phyloP scores from a whole-genome alignment of 2,888 invertebrate species.

The Epirrhoe alternata region DNA sequence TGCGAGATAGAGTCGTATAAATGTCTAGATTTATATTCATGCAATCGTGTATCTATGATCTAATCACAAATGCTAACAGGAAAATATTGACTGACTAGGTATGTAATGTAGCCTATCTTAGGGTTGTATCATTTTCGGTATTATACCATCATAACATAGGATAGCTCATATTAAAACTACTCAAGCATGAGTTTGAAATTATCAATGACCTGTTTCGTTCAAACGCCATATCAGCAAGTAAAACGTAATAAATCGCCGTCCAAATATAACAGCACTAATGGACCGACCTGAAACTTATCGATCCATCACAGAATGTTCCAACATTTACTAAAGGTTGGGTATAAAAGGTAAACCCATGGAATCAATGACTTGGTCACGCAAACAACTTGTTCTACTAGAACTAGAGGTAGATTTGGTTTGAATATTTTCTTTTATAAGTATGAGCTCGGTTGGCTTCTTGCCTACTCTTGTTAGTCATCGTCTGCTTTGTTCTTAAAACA shows the following conservation, averaged over 20 bases:
- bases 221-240: conserved; percentile 8
- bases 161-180: neutral
- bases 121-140: too few species aligned
- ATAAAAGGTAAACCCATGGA: neutral
- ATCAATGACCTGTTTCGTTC: neutral
- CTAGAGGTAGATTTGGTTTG: neutral
- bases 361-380: conserved; percentile 9
- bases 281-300: conserved; percentile 58
- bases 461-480: conserved; percentile 57
- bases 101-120: neutral
- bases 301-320: conserved; percentile 47
- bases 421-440: conserved; percentile 3
- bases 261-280: conserved; percentile 57
- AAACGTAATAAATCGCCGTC: conserved; percentile 42
- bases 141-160: too few species aligned
- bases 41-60: neutral
- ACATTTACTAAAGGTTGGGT: neutral
- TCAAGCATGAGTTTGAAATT: neutral
- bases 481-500: conserved; percentile 59
- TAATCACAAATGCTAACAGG: neutral
- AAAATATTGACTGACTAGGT: neutral
- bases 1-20: conserved; percentile 1
- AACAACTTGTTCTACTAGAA: conserved; percentile 1
- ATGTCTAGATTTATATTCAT: neutral
- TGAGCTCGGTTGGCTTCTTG: conserved; percentile 45